Base-by-base conservation (phyloP, 2,888 invertebrate genomes). In the Pteria penguin region DNA sequence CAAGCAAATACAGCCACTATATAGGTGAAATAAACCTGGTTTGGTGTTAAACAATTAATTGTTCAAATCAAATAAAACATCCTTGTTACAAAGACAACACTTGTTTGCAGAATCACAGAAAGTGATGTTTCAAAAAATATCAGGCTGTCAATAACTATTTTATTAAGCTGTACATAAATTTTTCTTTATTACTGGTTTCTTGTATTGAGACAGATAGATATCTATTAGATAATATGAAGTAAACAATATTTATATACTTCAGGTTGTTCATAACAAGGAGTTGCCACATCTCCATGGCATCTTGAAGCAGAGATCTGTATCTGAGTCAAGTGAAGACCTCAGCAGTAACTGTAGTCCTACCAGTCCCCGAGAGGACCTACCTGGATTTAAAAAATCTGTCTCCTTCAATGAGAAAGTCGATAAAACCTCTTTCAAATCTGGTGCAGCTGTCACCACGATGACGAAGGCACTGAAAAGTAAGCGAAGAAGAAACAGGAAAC, bases 251-350 rank as follows among this genome's bases (percentile, higher is more conserved):
- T 22, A 58, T 61, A 5, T n/a, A 8, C 24, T 63, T 26, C 65
- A 72, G 58, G 88, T 91, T 0, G 78, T 91, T 18, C 88, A 89
- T 73, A 81, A 86, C 4, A 84, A 80, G 26, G 78, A 77, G 22
- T 52, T 68, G 0, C 89, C 88, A 5, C 81, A 79, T 26, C 80
- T 90, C 14, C 89, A 89, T 32, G 84, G 90, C 72, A 91, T 91
- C 71, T 85, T 91, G 24, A 90, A 90, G 81, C 89, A 88, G 76
- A 80, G 90, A 67, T 94, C 94, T 82, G 89, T 92, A 71, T 94
- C 94, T 0, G 94, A 94, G 81, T 94, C 93, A 29, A 93, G 93
- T 78, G 92, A 89, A 68, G 93, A 93, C 77, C 58, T 76, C 5
- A 70, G 62, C 0, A 77, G 80, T 31, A 65, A 66, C 61, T 55